phyloP scores from a whole-genome alignment of 2,113 vertebrate species.

The Motacilla alba region DNA sequence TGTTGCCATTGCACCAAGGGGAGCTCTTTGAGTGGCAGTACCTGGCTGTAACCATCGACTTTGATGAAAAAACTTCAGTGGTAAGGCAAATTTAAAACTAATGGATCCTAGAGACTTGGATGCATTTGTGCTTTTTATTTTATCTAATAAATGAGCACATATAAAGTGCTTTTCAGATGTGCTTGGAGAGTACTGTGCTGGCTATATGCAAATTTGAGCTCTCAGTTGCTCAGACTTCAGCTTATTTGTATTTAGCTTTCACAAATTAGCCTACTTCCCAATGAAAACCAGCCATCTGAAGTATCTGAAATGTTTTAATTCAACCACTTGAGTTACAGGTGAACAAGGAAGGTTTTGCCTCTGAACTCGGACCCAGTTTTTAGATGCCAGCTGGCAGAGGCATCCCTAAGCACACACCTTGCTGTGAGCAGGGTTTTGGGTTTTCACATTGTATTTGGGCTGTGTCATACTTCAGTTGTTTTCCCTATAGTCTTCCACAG shows the following conservation, averaged over 20 bases:
- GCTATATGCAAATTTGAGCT: background rate
- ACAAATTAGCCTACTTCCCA: background rate
- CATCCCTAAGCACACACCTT: background rate
- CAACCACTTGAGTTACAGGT: accelerated
- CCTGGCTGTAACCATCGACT: background rate
- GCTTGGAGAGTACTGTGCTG: background rate
- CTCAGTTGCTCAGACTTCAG: background rate
- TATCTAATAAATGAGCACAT: background rate
- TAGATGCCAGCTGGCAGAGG: background rate
- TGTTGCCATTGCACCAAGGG: background rate
- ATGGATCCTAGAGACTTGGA: background rate
- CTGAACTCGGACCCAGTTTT: background rate
- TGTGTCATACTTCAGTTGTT: background rate
- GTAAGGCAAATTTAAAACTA: background rate
- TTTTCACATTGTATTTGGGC: background rate
- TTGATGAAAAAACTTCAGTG: background rate
- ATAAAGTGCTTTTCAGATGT: background rate
- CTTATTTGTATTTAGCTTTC: conserved; percentile 15
- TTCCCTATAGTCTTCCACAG: background rate
- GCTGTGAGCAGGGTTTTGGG: background rate
- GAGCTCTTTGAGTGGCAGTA: background rate
- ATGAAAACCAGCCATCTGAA: background rate
- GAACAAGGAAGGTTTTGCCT: background rate
- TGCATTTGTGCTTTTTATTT: background rate
- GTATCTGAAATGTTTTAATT: background rate